A percentile compares a stretch with the other conserved stretches of the same genome.
Evolutionary conservation across 64 coral and sea anemone species (phyloP).

Genomic region (Pocillopora damicornis): DNA sequence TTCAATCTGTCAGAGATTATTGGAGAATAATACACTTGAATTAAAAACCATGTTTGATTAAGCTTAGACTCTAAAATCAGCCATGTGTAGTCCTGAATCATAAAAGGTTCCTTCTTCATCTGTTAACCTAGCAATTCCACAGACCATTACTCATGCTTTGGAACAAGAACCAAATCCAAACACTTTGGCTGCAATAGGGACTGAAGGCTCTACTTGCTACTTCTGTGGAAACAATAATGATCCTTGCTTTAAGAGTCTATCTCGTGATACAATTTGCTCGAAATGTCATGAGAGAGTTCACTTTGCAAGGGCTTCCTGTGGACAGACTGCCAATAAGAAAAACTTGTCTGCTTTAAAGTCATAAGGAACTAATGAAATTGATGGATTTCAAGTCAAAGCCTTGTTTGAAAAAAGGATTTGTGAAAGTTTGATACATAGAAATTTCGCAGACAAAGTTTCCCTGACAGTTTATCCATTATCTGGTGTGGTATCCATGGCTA

Average conservation of each 20-base stretch:
- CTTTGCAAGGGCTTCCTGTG: conserved; percentile 40
- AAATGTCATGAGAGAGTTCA: conserved; percentile 46
- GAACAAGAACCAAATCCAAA: not conserved
- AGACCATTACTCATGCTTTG: no score
- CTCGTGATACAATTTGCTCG: conserved; percentile 25
- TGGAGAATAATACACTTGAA: conserved; percentile 60
- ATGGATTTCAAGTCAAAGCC: conserved; percentile 42
- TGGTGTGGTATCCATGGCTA: conserved; percentile 28
- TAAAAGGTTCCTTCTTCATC: not conserved
- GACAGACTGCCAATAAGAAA: not conserved
- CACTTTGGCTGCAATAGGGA: conserved; percentile 15
- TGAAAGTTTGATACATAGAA: conserved; percentile 49
- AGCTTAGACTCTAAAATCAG: conserved; percentile 40
- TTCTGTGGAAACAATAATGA: no score
- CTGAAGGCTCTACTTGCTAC: not conserved
- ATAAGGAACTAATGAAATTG: conserved; percentile 26
- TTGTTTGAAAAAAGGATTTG: conserved; percentile 34
- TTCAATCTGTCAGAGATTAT: conserved; percentile 33
- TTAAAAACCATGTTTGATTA: conserved; percentile 49
- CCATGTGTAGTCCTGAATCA: not conserved
- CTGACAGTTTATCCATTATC: conserved; percentile 26
- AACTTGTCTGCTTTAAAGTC: conserved; percentile 31
- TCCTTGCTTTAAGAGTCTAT: not conserved
- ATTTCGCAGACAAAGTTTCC: conserved; percentile 14
- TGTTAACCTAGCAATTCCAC: not conserved